These are phyloP conservation scores for Ephydatia muelleri DNA, from an alignment of 37 sponge, comb jelly and placozoan genomes.

Conservation along the genomic window DNA sequence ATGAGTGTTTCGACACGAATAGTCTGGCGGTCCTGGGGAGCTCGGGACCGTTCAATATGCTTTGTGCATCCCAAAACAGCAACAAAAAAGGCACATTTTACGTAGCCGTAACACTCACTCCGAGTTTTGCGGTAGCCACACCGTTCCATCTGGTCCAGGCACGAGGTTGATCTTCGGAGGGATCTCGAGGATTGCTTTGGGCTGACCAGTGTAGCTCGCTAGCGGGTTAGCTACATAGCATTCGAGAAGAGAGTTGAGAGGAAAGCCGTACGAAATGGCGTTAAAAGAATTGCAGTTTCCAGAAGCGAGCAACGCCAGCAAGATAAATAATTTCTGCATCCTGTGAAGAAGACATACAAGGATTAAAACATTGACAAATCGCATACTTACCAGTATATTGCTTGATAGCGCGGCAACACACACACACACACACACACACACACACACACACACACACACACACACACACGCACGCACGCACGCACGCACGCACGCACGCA, in stretches of 20 bases:
- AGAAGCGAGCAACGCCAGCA: background rate
- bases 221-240: slow-evolving; percentile 15
- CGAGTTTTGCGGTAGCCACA: slow-evolving; percentile 20
- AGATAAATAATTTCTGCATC: background rate
- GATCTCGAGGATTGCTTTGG: background rate
- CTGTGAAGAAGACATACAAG: background rate
- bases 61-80: background rate
- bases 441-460: background rate
- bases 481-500: background rate
- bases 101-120: background rate
- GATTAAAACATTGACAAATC: too few species aligned
- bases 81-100: too few species aligned
- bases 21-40: too few species aligned
- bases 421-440: background rate
- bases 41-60: background rate
- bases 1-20: too few species aligned
- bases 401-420: background rate
- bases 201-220: background rate
- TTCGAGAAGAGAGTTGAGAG: slow-evolving; percentile 14
- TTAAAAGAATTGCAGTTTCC: background rate
- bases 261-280: background rate
- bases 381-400: too few species aligned
- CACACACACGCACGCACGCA: background rate
- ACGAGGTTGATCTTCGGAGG: background rate
- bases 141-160: background rate